Conservation (phyloP, 2,888 invertebrate genomes). For the Beris chalybata region DNA sequence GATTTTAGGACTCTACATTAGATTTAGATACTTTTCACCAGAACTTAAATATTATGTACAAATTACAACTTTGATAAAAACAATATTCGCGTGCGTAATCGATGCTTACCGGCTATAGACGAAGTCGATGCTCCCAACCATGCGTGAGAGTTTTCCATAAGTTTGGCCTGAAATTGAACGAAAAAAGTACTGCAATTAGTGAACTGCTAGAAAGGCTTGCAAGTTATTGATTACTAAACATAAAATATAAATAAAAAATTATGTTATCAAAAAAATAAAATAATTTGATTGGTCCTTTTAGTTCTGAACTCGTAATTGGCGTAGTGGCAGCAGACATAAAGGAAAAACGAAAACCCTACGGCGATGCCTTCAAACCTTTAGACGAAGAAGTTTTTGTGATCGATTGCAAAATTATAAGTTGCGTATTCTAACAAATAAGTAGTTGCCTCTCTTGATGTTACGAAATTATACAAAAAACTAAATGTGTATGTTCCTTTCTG, state of each 20-base stretch:
- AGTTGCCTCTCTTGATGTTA: conserved; percentile 10
- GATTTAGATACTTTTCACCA: neutral
- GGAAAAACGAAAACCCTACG: too few relatives aligned
- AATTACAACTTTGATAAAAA: neutral
- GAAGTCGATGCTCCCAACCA: conserved; percentile 91
- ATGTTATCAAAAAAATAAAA: conserved; percentile 28
- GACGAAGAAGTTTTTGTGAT: conserved; percentile 24
- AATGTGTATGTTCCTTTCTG: neutral
- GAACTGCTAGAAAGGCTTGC: neutral
- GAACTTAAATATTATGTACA: neutral
- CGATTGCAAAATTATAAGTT: conserved; percentile 35
- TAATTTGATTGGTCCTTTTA: conserved; percentile 23
- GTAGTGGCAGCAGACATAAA: too few relatives aligned
- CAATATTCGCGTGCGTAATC: neutral
- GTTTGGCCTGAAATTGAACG: conserved; percentile 78
- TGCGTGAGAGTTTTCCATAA: conserved; percentile 88
- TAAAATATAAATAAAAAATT: conserved; percentile 8
- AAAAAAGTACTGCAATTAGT: conserved; percentile 46
- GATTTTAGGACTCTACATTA: too few relatives aligned
- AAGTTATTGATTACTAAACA: neutral
- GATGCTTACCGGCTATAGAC: conserved; percentile 81
- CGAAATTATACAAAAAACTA: conserved; percentile 13
- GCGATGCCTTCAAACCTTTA: too few relatives aligned
- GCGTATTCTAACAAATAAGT: conserved; percentile 24
- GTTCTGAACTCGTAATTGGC: too few relatives aligned